Evolutionary conservation across 2,797 vertebrate genomes (phyloP).

Genomic region (Serranus cabrilla): DNA sequence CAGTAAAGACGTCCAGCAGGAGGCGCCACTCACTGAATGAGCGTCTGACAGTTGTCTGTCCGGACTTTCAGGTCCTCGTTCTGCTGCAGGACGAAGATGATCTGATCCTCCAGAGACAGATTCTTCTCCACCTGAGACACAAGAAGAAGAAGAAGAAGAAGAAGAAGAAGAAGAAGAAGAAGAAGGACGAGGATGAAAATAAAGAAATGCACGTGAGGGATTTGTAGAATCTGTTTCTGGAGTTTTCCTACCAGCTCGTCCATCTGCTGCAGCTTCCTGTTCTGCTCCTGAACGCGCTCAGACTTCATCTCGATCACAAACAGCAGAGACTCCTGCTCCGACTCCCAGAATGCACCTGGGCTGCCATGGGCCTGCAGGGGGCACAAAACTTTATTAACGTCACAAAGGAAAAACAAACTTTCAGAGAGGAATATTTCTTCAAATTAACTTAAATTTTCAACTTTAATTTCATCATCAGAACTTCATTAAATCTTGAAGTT

Average conservation of each 20-base stretch:
- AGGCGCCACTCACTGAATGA: constrained; percentile 77
- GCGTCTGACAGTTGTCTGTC: constrained; percentile 85
- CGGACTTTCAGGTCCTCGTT: constrained; percentile 91
- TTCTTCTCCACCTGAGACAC: constrained; percentile 89
- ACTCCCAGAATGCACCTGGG: constrained; percentile 95
- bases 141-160: neutral
- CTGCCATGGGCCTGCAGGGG: constrained; percentile 89
- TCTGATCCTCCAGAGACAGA: constrained; percentile 89
- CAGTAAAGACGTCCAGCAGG: no score
- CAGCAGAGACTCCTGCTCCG: constrained; percentile 94
- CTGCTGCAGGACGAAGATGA: constrained; percentile 89
- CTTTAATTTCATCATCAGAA: no score
- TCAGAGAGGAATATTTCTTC: no score
- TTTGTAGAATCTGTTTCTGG: neutral
- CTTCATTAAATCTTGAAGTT: no score
- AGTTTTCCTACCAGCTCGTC: constrained; percentile 83
- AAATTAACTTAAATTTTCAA: no score
- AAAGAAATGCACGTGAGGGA: neutral
- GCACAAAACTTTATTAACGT: no score
- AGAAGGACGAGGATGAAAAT: no score
- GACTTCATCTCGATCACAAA: constrained; percentile 97
- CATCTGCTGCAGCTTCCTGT: constrained; percentile 89
- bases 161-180: neutral
- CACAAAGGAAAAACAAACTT: no score
- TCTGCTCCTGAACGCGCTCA: constrained; percentile 88